phyloP scores from a whole-genome alignment of 2,113 vertebrate genomes.

The Glaucomys volans region DNA sequence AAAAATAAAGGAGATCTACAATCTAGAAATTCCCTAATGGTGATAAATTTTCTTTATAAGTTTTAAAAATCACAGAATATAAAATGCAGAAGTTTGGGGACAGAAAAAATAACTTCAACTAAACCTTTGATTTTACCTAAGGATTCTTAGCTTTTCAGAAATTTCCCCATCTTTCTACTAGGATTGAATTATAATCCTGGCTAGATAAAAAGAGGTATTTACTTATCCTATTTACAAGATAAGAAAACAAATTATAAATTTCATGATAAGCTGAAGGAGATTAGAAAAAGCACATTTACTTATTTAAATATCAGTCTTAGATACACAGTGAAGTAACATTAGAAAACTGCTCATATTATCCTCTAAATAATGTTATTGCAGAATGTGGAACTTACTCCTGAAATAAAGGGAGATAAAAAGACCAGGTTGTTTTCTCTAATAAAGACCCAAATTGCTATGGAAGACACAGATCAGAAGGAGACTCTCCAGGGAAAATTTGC shows the following conservation, averaged over 20 bases:
- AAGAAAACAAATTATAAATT: neutral
- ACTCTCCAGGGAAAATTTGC: constrained; percentile 19
- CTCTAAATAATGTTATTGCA: neutral
- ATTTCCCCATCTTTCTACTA: neutral
- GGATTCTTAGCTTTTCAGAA: neutral
- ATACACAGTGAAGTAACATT: neutral
- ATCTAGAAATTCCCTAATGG: neutral
- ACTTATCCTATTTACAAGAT: neutral
- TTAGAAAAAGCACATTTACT: neutral
- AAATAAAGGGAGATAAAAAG: neutral
- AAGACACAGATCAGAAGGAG: constrained; percentile 28
- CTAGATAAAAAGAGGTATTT: neutral
- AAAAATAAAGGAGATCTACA: neutral
- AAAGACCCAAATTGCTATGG: neutral
- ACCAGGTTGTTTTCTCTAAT: neutral
- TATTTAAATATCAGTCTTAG: constrained; percentile 34
- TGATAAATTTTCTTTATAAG: neutral
- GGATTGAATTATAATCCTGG: neutral
- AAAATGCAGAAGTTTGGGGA: neutral
- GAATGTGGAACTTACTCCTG: neutral
- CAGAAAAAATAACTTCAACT: neutral
- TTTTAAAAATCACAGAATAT: constrained; percentile 9
- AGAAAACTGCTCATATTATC: neutral
- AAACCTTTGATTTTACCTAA: neutral
- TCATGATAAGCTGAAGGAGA: neutral